Evolutionary conservation across 2,797 vertebrate species (phyloP).

Genomic region (Thamnophis elegans): DNA sequence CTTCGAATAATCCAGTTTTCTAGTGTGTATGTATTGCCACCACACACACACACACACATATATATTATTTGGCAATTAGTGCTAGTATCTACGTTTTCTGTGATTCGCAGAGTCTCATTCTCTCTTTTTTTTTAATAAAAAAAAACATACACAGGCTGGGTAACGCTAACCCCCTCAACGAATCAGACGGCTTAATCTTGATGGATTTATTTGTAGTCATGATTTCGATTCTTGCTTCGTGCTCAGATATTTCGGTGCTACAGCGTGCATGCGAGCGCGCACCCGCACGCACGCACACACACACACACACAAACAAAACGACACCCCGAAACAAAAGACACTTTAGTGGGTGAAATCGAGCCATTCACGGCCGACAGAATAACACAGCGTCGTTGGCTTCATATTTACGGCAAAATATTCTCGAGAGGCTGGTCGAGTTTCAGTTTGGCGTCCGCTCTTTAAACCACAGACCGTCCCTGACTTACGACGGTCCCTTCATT

Average conservation of each 20-base stretch:
- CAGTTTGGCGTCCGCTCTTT: neutral
- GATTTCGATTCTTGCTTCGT: neutral
- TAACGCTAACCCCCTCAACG: neutral
- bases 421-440: neutral
- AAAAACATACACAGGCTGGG: neutral
- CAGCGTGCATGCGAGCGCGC: too few species aligned
- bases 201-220: neutral
- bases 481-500: too few species aligned
- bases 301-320: too few species aligned
- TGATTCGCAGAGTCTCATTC: neutral
- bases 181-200: neutral
- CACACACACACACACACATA: too few species aligned
- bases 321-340: too few species aligned
- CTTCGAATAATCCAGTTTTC: conserved; percentile 11
- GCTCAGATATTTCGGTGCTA: neutral
- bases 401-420: neutral
- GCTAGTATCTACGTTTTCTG: neutral
- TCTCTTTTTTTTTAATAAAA: neutral
- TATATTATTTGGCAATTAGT: conserved; percentile 17
- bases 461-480: too few species aligned
- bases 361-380: neutral
- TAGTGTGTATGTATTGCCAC: conserved; percentile 8
- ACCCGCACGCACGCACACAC: too few species aligned
- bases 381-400: neutral
- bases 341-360: neutral